Evolutionary conservation across 2,797 vertebrate species (phyloP).

Genomic region (Pseudotriccus pelzelni): DNA sequence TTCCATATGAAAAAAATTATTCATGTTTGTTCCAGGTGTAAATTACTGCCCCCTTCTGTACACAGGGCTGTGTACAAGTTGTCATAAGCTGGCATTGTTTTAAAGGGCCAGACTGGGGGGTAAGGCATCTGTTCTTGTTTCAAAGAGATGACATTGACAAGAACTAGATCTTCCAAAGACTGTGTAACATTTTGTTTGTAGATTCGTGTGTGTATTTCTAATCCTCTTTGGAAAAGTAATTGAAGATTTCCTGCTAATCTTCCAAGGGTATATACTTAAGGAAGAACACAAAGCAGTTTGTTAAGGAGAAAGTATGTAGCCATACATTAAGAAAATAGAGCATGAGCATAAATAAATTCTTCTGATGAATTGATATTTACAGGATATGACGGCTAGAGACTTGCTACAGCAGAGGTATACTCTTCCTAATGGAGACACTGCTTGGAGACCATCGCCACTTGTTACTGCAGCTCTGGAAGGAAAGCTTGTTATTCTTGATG

Average conservation of each 20-base stretch:
- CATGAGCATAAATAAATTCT: background rate
- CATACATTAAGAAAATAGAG: background rate
- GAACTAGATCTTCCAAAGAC: background rate
- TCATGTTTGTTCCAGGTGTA: conserved; percentile 1
- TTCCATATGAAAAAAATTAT: background rate
- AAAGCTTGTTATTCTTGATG: conserved; percentile 91
- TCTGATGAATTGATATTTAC: background rate
- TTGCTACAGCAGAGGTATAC: conserved; percentile 95
- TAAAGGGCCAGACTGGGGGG: background rate
- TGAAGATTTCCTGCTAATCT: background rate
- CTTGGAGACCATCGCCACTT: conserved; percentile 90
- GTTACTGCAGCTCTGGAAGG: conserved; percentile 91
- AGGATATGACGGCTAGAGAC: conserved; percentile 97
- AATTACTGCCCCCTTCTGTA: conserved; percentile 45
- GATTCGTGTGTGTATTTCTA: background rate
- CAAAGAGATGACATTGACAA: background rate
- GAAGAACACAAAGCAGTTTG: background rate
- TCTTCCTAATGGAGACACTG: conserved; percentile 93
- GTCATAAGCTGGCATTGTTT: background rate
- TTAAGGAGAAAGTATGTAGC: background rate
- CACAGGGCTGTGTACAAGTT: background rate
- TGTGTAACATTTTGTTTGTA: background rate
- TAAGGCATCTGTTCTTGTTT: background rate
- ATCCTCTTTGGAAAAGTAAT: background rate
- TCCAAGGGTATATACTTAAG: background rate